Percentiles rank a stretch among this genome's conserved stretches.
Evolutionary conservation across 2,113 vertebrate species (phyloP).

Genomic region (Ictalurus furcatus): DNA sequence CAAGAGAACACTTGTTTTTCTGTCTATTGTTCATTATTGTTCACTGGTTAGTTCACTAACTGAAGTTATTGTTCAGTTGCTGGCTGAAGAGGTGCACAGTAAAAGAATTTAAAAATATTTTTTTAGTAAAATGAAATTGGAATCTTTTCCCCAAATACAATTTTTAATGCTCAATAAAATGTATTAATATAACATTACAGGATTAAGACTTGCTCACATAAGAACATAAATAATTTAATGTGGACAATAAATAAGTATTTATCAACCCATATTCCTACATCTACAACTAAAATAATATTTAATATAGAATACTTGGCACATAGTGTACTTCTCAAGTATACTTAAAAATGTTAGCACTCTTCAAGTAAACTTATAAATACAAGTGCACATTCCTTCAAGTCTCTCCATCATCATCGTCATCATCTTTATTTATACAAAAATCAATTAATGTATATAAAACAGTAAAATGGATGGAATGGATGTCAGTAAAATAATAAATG

Average conservation of each 20-base stretch:
- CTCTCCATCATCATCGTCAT: not conserved
- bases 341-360: not conserved
- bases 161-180: not conserved
- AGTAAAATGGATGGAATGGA: not conserved
- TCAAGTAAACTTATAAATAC: not conserved
- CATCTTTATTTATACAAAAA: not conserved
- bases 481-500: not conserved
- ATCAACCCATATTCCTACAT: not conserved
- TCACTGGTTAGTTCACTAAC: not conserved
- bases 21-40: not conserved
- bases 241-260: not conserved
- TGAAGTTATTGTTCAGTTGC: not conserved
- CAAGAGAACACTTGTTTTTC: not conserved
- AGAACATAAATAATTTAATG: not conserved
- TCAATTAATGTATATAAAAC: not conserved
- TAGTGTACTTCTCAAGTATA: not conserved
- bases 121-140: not conserved
- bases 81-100: not conserved
- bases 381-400: not conserved
- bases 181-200: not conserved
- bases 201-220: not conserved
- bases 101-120: not conserved
- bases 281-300: not conserved
- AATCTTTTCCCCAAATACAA: not conserved
- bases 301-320: not conserved